These are phyloP conservation scores for Apteryx mantelli DNA, from an alignment of 2,113 vertebrate genomes.

Conservation along the genomic window DNA sequence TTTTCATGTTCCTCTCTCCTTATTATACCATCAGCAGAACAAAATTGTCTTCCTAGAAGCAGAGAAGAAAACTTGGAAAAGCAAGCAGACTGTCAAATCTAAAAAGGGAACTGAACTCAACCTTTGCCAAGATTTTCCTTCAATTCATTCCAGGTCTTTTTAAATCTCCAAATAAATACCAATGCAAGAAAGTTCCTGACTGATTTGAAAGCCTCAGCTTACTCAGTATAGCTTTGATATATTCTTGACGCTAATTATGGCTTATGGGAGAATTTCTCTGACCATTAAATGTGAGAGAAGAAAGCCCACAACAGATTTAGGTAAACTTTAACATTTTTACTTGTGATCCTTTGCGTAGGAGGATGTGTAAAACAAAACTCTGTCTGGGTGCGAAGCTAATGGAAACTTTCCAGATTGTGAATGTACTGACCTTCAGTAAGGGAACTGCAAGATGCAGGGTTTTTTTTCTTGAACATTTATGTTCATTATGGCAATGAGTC, in stretches of 20 bases:
- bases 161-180: not conserved
- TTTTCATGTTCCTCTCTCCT: not conserved
- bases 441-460: not conserved
- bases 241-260: not conserved
- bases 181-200: not conserved
- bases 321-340: conserved; percentile 11
- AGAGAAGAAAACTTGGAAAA: not conserved
- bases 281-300: not conserved
- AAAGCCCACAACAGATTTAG: not conserved
- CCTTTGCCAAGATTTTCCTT: not conserved
- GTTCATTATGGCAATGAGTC: conserved; percentile 3
- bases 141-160: not conserved
- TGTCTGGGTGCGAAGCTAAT: not conserved
- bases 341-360: conserved; percentile 16
- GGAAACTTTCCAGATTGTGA: conserved; percentile 37
- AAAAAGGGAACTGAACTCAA: not conserved
- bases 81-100: not conserved
- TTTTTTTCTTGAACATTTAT: not conserved
- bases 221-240: not conserved
- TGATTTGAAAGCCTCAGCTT: not conserved
- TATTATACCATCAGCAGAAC: not conserved
- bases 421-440: conserved; percentile 27
- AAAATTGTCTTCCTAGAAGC: not conserved
- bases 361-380: conserved; percentile 39
- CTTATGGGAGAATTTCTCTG: not conserved